Evolutionary conservation across 1,140 invertebrate species (phyloP).

Genomic region (Drosophila cardini): DNA sequence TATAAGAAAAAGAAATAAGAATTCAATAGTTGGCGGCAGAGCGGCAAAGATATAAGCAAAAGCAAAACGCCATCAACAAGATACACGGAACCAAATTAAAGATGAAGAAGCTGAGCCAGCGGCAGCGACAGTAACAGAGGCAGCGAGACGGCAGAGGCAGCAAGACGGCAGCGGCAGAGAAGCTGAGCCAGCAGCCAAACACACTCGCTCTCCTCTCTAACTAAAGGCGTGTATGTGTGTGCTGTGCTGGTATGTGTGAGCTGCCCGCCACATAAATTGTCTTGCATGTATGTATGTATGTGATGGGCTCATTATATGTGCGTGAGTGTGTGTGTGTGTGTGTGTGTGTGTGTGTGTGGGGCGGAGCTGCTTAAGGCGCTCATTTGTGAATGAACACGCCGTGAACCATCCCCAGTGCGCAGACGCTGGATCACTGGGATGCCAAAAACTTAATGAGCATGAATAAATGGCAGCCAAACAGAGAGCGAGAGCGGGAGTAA

Average conservation of each 20-base stretch:
- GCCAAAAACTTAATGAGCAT: constrained; percentile 80
- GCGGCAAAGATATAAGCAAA: constrained; percentile 78
- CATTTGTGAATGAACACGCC: constrained; percentile 83
- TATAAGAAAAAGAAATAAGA: constrained; percentile 16
- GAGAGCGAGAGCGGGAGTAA: neutral
- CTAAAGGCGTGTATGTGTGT: constrained; percentile 8
- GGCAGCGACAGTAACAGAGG: constrained; percentile 2
- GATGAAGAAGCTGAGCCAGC: constrained; percentile 71
- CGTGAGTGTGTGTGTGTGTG: constrained; percentile 24
- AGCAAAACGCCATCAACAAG: constrained; percentile 81
- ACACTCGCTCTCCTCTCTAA: neutral
- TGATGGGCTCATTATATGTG: constrained; percentile 62
- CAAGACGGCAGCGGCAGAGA: constrained; percentile 8
- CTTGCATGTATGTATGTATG: constrained; percentile 57
- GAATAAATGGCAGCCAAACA: constrained; percentile 70
- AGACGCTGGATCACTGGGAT: constrained; percentile 35
- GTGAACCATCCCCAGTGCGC: constrained; percentile 49
- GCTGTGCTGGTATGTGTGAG: constrained; percentile 38
- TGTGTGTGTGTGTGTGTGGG: constrained; percentile 64
- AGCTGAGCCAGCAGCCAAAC: constrained; percentile 37
- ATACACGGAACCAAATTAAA: constrained; percentile 82
- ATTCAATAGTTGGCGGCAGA: constrained; percentile 71
- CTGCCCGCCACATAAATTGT: constrained; percentile 73
- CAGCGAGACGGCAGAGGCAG: too few relatives aligned
- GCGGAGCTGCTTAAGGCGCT: constrained; percentile 83